phyloP scores from a whole-genome alignment of 2,113 vertebrate species.

The Ictidomys tridecemlineatus region DNA sequence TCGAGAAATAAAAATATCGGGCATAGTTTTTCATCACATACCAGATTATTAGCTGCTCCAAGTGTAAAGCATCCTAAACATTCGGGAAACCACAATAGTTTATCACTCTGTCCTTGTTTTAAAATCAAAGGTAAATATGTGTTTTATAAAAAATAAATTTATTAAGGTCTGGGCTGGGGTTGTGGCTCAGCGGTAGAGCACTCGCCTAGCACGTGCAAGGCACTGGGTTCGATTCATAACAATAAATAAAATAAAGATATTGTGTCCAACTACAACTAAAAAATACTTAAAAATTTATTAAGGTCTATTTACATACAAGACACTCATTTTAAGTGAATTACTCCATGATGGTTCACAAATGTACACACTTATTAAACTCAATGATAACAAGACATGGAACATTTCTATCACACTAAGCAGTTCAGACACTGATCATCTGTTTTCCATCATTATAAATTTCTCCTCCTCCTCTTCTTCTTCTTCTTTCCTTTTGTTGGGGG shows the following conservation, averaged over 20 bases:
- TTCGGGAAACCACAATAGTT: not conserved
- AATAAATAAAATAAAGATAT: too few relatives aligned
- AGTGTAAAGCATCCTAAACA: not conserved
- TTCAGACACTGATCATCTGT: too few relatives aligned
- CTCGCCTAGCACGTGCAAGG: too few relatives aligned
- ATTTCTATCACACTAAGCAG: not conserved
- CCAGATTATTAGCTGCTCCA: not conserved
- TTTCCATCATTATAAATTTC: too few relatives aligned
- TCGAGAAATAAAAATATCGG: not conserved
- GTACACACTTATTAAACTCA: not conserved
- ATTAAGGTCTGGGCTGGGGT: not conserved
- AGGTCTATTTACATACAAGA: not conserved
- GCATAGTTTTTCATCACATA: not conserved
- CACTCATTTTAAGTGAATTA: not conserved
- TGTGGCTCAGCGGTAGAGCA: too few relatives aligned
- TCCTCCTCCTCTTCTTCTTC: too few relatives aligned
- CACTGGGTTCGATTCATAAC: too few relatives aligned
- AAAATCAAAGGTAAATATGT: slow-evolving; percentile 5
- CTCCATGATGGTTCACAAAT: not conserved
- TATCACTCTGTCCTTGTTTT: slow-evolving; percentile 8
- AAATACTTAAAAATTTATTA: not conserved
- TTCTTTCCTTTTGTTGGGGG: too few relatives aligned
- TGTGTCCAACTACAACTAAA: too few relatives aligned
- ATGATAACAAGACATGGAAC: not conserved
- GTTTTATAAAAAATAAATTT: not conserved